These are phyloP conservation scores for Nesogale talazaci DNA, from an alignment of 2,113 vertebrate genomes.

Conservation along the genomic window DNA sequence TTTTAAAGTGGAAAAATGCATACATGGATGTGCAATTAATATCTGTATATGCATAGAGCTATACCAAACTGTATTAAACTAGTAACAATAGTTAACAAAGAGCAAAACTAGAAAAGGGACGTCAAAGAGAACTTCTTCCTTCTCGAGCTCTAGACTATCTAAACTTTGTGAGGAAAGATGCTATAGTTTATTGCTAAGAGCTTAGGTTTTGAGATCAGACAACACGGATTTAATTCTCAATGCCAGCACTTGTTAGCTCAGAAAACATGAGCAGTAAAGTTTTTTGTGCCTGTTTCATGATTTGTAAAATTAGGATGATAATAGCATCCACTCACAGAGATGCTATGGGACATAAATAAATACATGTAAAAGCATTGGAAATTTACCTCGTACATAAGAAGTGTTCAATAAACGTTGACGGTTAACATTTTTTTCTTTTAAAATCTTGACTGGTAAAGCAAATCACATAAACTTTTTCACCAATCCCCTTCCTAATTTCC, in stretches of 20 bases:
- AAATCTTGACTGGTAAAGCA: not conserved
- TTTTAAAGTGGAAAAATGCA: not conserved
- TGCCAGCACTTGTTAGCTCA: not conserved
- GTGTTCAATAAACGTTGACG: too few species aligned
- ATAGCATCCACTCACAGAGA: not conserved
- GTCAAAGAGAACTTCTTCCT: not conserved
- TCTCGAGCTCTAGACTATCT: too few species aligned
- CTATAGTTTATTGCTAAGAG: not conserved
- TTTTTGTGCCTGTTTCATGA: slow-evolving; percentile 15
- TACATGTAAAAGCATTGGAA: not conserved
- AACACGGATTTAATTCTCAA: slow-evolving; percentile 12
- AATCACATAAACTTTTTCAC: not conserved
- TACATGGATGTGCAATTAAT: not conserved
- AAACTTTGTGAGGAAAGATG: not conserved
- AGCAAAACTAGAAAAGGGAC: not conserved
- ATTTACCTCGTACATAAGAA: not conserved
- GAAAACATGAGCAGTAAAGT: not conserved
- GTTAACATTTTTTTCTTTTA: not conserved
- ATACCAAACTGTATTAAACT: slow-evolving; percentile 11
- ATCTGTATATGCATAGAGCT: not conserved
- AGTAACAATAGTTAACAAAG: not conserved
- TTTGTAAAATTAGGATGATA: not conserved
- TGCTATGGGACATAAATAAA: not conserved
- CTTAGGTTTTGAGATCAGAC: not conserved
- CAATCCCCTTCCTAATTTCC: not conserved